Evolutionary conservation across 2,888 invertebrate species (phyloP).

Genomic region (Chymomyza procnemis): DNA sequence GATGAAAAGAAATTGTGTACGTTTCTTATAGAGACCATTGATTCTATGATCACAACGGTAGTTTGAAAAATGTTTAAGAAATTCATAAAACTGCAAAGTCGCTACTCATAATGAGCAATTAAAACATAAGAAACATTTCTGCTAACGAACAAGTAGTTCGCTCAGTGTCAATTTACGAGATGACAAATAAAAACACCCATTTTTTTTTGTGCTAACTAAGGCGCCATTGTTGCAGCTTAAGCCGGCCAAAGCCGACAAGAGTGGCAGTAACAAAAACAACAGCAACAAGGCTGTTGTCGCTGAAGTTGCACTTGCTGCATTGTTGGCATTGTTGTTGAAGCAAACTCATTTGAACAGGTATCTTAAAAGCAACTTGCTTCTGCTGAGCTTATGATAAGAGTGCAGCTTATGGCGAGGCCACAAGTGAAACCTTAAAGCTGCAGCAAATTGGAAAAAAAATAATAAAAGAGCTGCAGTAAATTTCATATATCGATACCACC

Average conservation of each 20-base stretch:
- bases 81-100: too few relatives aligned
- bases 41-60: too few relatives aligned
- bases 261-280: not conserved
- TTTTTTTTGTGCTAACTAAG: conserved; percentile 18
- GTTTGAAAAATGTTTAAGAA: too few relatives aligned
- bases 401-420: not conserved
- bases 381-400: not conserved
- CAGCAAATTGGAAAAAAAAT: not conserved
- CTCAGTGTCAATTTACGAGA: too few relatives aligned
- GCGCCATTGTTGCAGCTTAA: not conserved
- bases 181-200: not conserved
- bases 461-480: not conserved
- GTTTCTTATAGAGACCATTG: too few relatives aligned
- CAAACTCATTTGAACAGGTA: too few relatives aligned
- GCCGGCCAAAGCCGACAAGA: not conserved
- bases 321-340: not conserved
- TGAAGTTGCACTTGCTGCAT: not conserved
- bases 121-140: too few relatives aligned
- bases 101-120: too few relatives aligned
- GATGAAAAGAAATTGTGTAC: too few relatives aligned
- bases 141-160: too few relatives aligned
- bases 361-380: not conserved
- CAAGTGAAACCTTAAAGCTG: not conserved
- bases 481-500: not conserved
- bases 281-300: not conserved